A percentile compares a stretch with the other conserved stretches of the same genome.
Conservation (phyloP, 2,888 invertebrate species). For the Caenorhabditis doughertyi region DNA sequence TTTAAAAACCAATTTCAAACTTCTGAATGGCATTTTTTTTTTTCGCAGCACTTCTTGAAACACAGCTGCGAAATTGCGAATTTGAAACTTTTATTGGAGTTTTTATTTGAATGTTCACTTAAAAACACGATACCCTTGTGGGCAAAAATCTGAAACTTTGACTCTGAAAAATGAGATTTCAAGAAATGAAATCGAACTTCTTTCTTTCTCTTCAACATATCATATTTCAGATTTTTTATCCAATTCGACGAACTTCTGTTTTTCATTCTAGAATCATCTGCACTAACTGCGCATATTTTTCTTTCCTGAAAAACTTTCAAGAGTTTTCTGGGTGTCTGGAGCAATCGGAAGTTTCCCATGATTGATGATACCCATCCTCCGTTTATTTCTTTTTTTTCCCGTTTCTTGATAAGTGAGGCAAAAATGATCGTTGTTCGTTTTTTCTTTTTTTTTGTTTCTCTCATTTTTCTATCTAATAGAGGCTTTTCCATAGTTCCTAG, state of each 20-base stretch:
- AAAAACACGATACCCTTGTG: background rate
- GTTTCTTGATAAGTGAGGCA: slow-evolving; percentile 29
- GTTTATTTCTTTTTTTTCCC: background rate
- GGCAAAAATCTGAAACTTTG: background rate
- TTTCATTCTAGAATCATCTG: background rate
- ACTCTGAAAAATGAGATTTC: background rate
- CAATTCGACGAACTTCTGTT: slow-evolving; percentile 10
- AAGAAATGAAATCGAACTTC: background rate
- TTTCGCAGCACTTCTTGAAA: too few relatives aligned
- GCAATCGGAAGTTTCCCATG: slow-evolving; percentile 36
- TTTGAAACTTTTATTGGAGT: too few relatives aligned
- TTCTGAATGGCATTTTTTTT: too few relatives aligned
- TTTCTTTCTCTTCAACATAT: background rate
- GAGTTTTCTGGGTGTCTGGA: slow-evolving; percentile 6
- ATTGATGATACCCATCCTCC: slow-evolving; percentile 36
- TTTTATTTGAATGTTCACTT: background rate
- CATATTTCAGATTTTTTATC: slow-evolving; percentile 10
- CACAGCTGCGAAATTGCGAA: too few relatives aligned
- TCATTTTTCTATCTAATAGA: background rate
- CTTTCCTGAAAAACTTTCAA: background rate
- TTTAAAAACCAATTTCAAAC: too few relatives aligned
- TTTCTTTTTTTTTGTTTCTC: slow-evolving; percentile 21
- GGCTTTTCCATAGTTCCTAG: slow-evolving; percentile 10
- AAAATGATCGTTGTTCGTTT: slow-evolving; percentile 32
- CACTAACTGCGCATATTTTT: background rate